Evolutionary conservation across 2,888 invertebrate genomes (phyloP).

Genomic region (Podabrus alpinus): DNA sequence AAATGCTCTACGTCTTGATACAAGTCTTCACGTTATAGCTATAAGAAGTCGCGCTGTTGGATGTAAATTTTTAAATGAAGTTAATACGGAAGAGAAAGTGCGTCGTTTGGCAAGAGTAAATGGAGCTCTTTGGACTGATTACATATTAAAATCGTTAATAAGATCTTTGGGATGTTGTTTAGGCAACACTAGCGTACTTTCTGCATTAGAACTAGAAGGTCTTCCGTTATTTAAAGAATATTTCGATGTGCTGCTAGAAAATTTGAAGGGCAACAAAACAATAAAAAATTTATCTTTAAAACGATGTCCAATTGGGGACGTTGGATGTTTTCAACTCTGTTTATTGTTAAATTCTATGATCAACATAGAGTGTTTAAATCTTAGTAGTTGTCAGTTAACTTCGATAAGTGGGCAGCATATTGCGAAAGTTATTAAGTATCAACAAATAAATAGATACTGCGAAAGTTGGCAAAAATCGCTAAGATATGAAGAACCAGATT

Average conservation of each 20-base stretch:
- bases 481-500: constrained; percentile 74
- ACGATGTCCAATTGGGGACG: constrained; percentile 71
- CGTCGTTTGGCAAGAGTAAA: constrained; percentile 59
- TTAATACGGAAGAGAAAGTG: constrained; percentile 65
- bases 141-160: constrained; percentile 67
- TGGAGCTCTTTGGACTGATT: constrained; percentile 66
- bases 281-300: constrained; percentile 71
- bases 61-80: constrained; percentile 50
- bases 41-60: constrained; percentile 62
- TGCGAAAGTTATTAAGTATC: constrained; percentile 66
- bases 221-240: constrained; percentile 72
- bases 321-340: constrained; percentile 73
- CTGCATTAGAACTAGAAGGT: constrained; percentile 70
- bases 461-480: constrained; percentile 82
- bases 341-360: constrained; percentile 68
- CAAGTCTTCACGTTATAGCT: constrained; percentile 69
- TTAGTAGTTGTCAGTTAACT: constrained; percentile 71
- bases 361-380: constrained; percentile 69
- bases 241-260: constrained; percentile 58
- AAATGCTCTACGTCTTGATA: constrained; percentile 72
- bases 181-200: constrained; percentile 65
- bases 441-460: constrained; percentile 66
- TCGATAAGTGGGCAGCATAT: constrained; percentile 66
- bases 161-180: constrained; percentile 69
- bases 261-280: constrained; percentile 65